These are phyloP conservation scores for Drosophila mimica DNA, from an alignment of 2,888 invertebrate genomes.

Conservation along the genomic window DNA sequence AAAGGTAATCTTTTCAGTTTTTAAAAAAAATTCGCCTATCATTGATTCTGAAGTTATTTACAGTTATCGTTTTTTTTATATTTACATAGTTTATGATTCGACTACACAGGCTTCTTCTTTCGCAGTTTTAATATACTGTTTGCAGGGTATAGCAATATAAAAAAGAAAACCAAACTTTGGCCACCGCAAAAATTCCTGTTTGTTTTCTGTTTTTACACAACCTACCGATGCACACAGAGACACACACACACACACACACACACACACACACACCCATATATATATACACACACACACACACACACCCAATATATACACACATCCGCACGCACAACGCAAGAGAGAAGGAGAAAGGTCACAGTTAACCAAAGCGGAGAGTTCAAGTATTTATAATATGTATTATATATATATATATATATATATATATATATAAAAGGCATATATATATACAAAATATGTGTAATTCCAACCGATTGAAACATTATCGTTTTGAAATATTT, in stretches of 20 bases:
- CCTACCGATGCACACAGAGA: constrained; percentile 28
- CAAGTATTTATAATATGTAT: constrained; percentile 8
- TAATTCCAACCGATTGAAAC: not conserved
- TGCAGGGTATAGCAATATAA: constrained; percentile 38
- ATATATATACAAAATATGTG: not conserved
- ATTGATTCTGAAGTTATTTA: not conserved
- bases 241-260: constrained; percentile 2
- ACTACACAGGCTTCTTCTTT: no score
- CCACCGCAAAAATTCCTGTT: constrained; percentile 67
- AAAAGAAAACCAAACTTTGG: constrained; percentile 41
- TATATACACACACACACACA: no score
- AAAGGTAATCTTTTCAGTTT: not conserved
- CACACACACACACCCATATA: not conserved
- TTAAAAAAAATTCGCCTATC: not conserved
- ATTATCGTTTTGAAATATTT: not conserved
- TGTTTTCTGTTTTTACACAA: constrained; percentile 47
- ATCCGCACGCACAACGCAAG: not conserved
- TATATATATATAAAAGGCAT: not conserved
- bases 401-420: not conserved
- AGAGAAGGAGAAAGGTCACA: constrained; percentile 14
- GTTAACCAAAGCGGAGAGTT: constrained; percentile 24
- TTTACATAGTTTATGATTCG: not conserved
- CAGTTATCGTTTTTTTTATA: not conserved
- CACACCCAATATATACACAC: no score
- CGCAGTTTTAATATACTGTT: not conserved